Evolutionary conservation across 2,113 vertebrate genomes (phyloP).

Genomic region (Pholis gunnellus): DNA sequence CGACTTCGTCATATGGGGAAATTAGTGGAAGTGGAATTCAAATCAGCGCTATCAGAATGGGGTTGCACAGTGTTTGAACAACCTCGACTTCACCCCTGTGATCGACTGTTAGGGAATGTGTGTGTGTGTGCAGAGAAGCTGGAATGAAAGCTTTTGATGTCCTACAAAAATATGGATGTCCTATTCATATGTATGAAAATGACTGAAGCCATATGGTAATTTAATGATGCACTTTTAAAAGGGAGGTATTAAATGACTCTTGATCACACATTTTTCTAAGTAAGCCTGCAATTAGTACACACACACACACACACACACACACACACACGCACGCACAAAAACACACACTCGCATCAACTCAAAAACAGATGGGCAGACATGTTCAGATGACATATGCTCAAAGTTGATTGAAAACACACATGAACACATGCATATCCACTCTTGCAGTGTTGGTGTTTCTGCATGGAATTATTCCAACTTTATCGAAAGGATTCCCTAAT

Average conservation of each 20-base stretch:
- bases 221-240: slow-evolving; percentile 67
- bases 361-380: slow-evolving; percentile 31
- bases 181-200: slow-evolving; percentile 65
- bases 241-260: slow-evolving; percentile 58
- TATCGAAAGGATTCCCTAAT: not conserved
- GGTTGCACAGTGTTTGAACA: slow-evolving; percentile 64
- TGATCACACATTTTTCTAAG: slow-evolving; percentile 56
- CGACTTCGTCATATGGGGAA: slow-evolving; percentile 66
- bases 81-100: slow-evolving; percentile 65
- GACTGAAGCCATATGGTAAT: slow-evolving; percentile 63
- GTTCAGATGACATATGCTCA: slow-evolving; percentile 18
- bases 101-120: slow-evolving; percentile 66
- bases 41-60: slow-evolving; percentile 72
- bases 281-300: slow-evolving; percentile 37
- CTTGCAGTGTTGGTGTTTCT: too few species aligned
- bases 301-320: not conserved
- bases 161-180: slow-evolving; percentile 57
- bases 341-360: not conserved
- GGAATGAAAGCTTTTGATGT: slow-evolving; percentile 69
- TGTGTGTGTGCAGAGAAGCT: slow-evolving; percentile 40
- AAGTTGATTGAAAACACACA: slow-evolving; percentile 33
- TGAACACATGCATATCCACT: not conserved
- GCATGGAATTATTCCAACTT: not conserved
- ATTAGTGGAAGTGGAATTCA: slow-evolving; percentile 76
- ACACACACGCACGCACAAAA: not conserved